A percentile compares a stretch with the other conserved stretches of the same genome.
Conservation (phyloP, 2,888 invertebrate species). For the Lasioglossum morio region DNA sequence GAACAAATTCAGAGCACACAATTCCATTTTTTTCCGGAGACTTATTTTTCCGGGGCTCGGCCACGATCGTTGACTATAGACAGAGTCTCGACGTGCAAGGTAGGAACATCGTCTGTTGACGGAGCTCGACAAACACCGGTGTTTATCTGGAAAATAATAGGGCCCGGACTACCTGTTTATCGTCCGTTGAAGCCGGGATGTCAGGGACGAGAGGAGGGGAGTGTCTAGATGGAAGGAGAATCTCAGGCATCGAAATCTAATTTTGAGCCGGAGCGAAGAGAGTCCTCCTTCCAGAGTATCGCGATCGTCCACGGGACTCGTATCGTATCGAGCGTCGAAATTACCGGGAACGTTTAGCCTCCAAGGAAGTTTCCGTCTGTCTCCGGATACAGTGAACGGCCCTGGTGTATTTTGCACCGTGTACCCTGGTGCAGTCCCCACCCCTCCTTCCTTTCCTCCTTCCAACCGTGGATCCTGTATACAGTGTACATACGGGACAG, state of each 20-base stretch:
- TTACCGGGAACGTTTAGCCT: slow-evolving; percentile 62
- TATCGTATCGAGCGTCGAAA: slow-evolving; percentile 55
- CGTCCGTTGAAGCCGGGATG: neutral
- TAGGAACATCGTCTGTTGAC: neutral
- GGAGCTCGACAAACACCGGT: slow-evolving; percentile 7
- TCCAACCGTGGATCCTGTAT: slow-evolving; percentile 34
- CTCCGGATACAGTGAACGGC: slow-evolving; percentile 28
- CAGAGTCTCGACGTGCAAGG: neutral
- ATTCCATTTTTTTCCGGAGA: neutral
- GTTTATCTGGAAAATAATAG: slow-evolving; percentile 39
- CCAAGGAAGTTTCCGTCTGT: slow-evolving; percentile 62
- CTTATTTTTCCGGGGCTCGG: neutral
- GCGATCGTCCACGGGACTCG: slow-evolving; percentile 43
- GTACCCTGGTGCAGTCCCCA: neutral
- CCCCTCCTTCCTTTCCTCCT: neutral
- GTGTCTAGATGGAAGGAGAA: slow-evolving; percentile 1
- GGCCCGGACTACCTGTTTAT: slow-evolving; percentile 11
- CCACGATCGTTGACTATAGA: neutral
- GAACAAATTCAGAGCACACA: neutral
- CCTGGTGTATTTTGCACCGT: slow-evolving; percentile 26
- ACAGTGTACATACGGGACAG: slow-evolving; percentile 50
- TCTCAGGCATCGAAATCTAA: slow-evolving; percentile 63
- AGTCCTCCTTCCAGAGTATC: slow-evolving; percentile 19
- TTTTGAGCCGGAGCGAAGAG: slow-evolving; percentile 47
- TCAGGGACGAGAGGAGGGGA: too few species aligned